A percentile compares a stretch with the other conserved stretches of the same genome.
These are phyloP conservation scores for Acomys russatus DNA, from an alignment of 2,797 vertebrate genomes.

Conservation along the genomic window DNA sequence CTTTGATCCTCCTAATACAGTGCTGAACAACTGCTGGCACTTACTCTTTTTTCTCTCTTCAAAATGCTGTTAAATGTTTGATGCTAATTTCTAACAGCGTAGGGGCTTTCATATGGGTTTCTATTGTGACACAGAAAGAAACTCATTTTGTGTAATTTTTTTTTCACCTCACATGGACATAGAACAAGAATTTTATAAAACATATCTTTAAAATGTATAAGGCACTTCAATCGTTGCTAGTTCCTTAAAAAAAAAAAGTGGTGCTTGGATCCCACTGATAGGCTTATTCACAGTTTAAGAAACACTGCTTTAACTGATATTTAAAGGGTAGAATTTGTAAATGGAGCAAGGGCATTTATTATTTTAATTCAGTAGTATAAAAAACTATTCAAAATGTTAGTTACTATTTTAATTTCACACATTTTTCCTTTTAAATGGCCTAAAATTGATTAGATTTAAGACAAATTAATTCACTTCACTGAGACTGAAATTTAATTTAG, in stretches of 20 bases:
- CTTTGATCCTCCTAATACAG: not conserved
- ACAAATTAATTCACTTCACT: constrained; percentile 62
- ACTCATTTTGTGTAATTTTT: constrained; percentile 43
- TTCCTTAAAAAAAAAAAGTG: constrained; percentile 13
- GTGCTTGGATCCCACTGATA: constrained; percentile 6
- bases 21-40: not conserved
- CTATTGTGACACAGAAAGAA: constrained; percentile 39
- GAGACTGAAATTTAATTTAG: constrained; percentile 46
- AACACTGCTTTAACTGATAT: constrained; percentile 35
- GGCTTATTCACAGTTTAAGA: constrained; percentile 52
- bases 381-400: constrained; percentile 59
- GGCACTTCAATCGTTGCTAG: not conserved
- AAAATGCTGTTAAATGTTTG: constrained; percentile 47
- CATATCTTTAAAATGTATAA: constrained; percentile 26
- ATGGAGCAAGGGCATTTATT: constrained; percentile 51
- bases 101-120: constrained; percentile 33
- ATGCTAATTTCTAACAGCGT: constrained; percentile 10
- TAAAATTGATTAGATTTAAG: constrained; percentile 51
- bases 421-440: constrained; percentile 1
- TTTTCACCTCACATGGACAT: not conserved
- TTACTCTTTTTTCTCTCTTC: not conserved
- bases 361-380: constrained; percentile 68
- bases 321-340: constrained; percentile 67
- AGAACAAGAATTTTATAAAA: constrained; percentile 59
- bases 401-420: constrained; percentile 64